Evolutionary conservation across 2,888 invertebrate species (phyloP).

Genomic region (Lucinisca nassula): DNA sequence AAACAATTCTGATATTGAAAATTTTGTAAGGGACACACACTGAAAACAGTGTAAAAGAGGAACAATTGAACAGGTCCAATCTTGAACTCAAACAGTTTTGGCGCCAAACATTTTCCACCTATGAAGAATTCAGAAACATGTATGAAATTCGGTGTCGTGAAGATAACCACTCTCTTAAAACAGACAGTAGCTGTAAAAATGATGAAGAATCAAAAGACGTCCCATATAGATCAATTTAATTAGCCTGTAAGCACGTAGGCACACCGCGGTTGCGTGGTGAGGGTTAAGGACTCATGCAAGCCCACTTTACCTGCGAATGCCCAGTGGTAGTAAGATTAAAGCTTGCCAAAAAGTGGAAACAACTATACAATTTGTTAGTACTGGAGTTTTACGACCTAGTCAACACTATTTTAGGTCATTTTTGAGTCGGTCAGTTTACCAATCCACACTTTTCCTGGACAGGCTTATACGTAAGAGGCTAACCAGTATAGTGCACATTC

Average conservation of each 20-base stretch:
- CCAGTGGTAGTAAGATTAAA: neutral
- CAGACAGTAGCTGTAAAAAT: neutral
- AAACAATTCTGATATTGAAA: no score
- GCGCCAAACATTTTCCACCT: neutral
- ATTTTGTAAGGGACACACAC: no score
- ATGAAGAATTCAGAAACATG: neutral
- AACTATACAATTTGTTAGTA: no score
- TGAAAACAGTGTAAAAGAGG: neutral
- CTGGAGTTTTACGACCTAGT: no score
- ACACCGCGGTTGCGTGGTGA: neutral
- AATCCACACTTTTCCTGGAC: no score
- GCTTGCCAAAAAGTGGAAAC: neutral
- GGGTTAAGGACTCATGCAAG: neutral
- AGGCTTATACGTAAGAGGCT: no score
- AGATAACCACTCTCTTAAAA: neutral
- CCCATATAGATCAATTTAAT: neutral
- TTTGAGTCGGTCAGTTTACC: no score
- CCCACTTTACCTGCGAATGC: neutral
- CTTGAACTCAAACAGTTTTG: neutral
- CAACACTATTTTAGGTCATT: no score
- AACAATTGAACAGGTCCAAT: neutral
- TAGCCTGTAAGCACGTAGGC: neutral
- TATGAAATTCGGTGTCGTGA: neutral
- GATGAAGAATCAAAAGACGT: no score
- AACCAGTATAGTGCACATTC: no score